Base-by-base conservation (phyloP, 2,113 vertebrate species). In the Dendropsophus ebraccatus region DNA sequence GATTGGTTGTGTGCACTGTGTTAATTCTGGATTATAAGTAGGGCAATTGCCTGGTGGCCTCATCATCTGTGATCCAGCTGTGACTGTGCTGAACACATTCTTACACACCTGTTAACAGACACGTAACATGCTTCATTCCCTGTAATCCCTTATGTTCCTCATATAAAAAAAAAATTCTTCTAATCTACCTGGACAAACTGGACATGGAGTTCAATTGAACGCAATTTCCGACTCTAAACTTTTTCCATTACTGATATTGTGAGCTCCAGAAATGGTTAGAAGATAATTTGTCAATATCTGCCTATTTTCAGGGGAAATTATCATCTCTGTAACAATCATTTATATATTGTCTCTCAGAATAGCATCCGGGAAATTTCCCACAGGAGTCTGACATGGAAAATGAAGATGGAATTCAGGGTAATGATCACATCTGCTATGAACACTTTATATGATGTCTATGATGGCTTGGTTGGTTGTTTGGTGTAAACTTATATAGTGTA, bases 301-400 rank as follows among this genome's bases (percentile, higher is more conserved):
- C 37, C 32, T 82, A 69, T 50, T 69, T 81, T 82, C 62, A 69
- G 11, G 80, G 41, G 80, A 69, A 82, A 82, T 82, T 30, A 70
- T 50, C 45, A 21, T 82, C 80, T 32, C 28, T 21, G 28, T 52
- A 56, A 82, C 37, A 82, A 82, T 69, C 17, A 69, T 67, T 50
- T 32, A 49, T 50, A 52, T 69, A 69, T 69, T 69, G 25, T 49
- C 23, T 82, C 65, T 82, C 19, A n/a, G 19, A 25, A 82, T 50
- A 28, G 49, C 65, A 52, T 50, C 9, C 62, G 21, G 28, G 32
- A 69, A 50, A 50, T 65, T 50, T 82, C 62, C 80, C 80, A 69
- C 23, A 47, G 80, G 62, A 60, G 10, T n/a, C 32, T 37, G 52
- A 41, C 11, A 58, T 79, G 76, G 50, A 58, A 58, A 56, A 32